Evolutionary conservation across 2,113 vertebrate species (phyloP), one percentile per base, ranked within the genome.

Genomic region (Micronisus gabar): DNA sequence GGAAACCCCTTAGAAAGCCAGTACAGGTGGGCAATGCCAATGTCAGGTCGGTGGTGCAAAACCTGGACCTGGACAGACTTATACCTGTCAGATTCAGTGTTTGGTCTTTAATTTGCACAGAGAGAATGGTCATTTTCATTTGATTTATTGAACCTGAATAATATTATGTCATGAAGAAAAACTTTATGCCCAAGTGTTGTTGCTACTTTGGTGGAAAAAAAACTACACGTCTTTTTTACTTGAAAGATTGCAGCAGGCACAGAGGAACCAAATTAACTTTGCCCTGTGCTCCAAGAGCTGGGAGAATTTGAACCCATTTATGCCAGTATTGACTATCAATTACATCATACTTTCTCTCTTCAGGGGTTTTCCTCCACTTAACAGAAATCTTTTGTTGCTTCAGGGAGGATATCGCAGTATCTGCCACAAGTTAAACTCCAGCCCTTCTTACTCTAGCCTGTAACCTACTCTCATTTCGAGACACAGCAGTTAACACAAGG

Each of bases 371-470:
- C 59, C 86, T 83, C n/a, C 29, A 15, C 23, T 84, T 86, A 72
- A 65, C 58, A 81, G 83, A 82, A 92, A 78, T 34, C 1, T 74
- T 26, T 26, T 78, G 59, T 92, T 82, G 41, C 20, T 81, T 81
- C 48, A 15, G 1, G 0, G 55, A 75, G 63, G 36, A 59, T 75
- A 55, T 67, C 3, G 0, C 36, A 67, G 47, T 43, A 53, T 63
- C 29, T 67, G 58, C 21, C 34, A 52, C 66, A 93, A 76, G 58
- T 72, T 72, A 52, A 93, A 19, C 20, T 73, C 62, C 30, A 80
- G 17, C 18, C 34, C 14, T 76, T 73, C 55, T 92, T 80, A 43
- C 47, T 88, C 29, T 34, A 38, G 17, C 26, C 20, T 32, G 7
- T 55, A 84, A 83, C 17, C 30, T 7, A 6, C 43, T 58, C 27